Evolutionary conservation across 1,140 invertebrate genomes (phyloP), one percentile per base, ranked within the genome.

Genomic region (Diorhabda carinulata): DNA sequence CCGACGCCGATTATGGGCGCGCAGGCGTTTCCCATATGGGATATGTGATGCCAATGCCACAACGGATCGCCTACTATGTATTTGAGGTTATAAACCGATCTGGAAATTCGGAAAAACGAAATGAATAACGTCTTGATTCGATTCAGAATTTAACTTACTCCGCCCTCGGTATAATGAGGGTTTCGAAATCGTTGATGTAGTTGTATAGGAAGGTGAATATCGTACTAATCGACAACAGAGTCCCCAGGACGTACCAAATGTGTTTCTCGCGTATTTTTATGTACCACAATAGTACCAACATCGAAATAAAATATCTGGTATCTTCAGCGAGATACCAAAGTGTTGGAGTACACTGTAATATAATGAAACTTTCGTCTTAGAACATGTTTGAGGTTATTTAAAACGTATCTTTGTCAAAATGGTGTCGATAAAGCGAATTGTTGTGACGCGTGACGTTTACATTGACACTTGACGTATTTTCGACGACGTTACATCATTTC

Each of bases 321-420:
- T 83, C 81, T 2, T 76, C 74, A 6, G 81, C 75, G n/a, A 83
- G 67, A 68, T 82, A 82, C 82, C 82, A 83, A 4, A 78, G 74
- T 43, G 79, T 77, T 3, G 61, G 70, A n/a, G 81, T 67, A 70
- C 82, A 83, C 79, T 79, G 64, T 66, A 78, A 76, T 44, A 59
- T 59, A 25, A 59, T 59, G 2, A 25, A 3, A 59, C 6, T 59
- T 52, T 25, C 25, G 25, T 25, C 25, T 25, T 25, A 25, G 0
- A 25, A 56, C 52, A 56, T 56, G 6, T 56, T n/a, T 56, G 6
- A 56, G n/a, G 52, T 56, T 7, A 7, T 56, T 2, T 6, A 56
- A 56, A 56, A 56, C n/a, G n/a, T 56, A 7, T n/a, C 6, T 56
- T 7, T 7, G n/a, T 7, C 52, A 56, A n/a, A n/a, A n/a, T 6